A percentile compares a stretch with the other conserved stretches of the same genome.
Evolutionary conservation across 1,140 invertebrate species (phyloP).

Genomic region (honey bee (Apis mellifera)): DNA sequence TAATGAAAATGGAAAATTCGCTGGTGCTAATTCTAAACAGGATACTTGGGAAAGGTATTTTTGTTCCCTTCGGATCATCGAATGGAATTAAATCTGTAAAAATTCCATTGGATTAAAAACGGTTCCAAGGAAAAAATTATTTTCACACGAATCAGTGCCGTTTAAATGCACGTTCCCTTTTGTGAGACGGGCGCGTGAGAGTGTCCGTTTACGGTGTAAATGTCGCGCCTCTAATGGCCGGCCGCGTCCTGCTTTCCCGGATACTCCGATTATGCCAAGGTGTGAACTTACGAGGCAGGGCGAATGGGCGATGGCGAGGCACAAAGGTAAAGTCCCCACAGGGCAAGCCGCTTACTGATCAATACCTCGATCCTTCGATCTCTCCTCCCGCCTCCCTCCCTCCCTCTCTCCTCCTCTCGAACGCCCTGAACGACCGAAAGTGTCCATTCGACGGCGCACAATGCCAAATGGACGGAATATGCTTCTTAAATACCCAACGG

Average conservation of each 20-base stretch:
- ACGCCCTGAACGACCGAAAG: slow-evolving; percentile 21
- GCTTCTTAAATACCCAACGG: slow-evolving; percentile 67
- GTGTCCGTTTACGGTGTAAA: slow-evolving; percentile 39
- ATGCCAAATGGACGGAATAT: slow-evolving; percentile 70
- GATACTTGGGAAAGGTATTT: too few species aligned
- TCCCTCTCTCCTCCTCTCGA: too few species aligned
- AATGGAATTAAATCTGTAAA: too few species aligned
- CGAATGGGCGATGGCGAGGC: slow-evolving; percentile 42
- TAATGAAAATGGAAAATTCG: too few species aligned
- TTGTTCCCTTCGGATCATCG: too few species aligned
- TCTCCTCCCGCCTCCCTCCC: slow-evolving; percentile 52
- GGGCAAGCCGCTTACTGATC: slow-evolving; percentile 78
- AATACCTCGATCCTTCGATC: slow-evolving; percentile 73
- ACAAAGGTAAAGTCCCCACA: slow-evolving; percentile 56
- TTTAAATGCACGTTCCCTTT: slow-evolving; percentile 16
- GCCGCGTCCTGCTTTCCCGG: slow-evolving; percentile 61
- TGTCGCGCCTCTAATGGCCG: slow-evolving; percentile 54
- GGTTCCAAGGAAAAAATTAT: background rate
- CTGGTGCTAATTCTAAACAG: too few species aligned
- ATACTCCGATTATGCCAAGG: slow-evolving; percentile 72
- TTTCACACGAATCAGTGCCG: background rate
- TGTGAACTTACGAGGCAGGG: slow-evolving; percentile 69
- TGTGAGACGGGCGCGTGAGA: background rate
- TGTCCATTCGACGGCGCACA: slow-evolving; percentile 70
- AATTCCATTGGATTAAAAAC: too few species aligned